A percentile compares a stretch with the other conserved stretches of the same genome.
phyloP scores from a whole-genome alignment of 2,113 vertebrate species.

The Aviceda subcristata region DNA sequence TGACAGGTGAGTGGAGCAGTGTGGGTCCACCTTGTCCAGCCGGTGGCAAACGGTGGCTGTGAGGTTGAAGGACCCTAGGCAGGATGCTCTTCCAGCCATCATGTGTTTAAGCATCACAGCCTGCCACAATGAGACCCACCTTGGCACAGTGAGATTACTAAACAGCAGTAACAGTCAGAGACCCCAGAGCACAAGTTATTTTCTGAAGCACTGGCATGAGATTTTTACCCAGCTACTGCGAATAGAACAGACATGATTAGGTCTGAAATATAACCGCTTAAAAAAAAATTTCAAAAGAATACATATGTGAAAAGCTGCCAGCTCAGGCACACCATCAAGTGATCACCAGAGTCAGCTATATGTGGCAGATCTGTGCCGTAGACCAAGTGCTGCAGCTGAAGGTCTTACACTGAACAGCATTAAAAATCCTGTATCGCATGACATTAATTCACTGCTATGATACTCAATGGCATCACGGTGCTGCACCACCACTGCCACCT shows the following conservation, averaged over 20 bases:
- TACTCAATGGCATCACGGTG: background rate
- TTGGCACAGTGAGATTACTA: background rate
- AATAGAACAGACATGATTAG: background rate
- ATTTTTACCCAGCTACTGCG: background rate
- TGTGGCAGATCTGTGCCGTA: accelerated
- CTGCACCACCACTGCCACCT: background rate
- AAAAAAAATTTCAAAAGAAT: background rate
- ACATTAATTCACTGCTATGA: background rate
- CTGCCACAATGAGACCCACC: background rate
- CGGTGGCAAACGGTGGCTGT: background rate
- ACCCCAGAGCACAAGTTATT: background rate
- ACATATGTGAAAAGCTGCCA: background rate
- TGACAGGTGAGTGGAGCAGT: background rate
- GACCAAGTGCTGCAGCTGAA: background rate
- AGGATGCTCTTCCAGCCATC: background rate
- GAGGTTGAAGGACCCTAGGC: background rate
- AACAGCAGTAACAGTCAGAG: background rate
- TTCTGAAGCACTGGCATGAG: background rate
- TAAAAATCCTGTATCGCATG: background rate
- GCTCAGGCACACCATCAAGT: background rate
- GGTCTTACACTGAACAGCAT: background rate
- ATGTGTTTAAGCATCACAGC: background rate
- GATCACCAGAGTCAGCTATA: background rate
- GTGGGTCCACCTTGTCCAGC: background rate
- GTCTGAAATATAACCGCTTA: background rate